Evolutionary conservation across 2,888 invertebrate genomes (phyloP).

Genomic region (Drosophila borealis): DNA sequence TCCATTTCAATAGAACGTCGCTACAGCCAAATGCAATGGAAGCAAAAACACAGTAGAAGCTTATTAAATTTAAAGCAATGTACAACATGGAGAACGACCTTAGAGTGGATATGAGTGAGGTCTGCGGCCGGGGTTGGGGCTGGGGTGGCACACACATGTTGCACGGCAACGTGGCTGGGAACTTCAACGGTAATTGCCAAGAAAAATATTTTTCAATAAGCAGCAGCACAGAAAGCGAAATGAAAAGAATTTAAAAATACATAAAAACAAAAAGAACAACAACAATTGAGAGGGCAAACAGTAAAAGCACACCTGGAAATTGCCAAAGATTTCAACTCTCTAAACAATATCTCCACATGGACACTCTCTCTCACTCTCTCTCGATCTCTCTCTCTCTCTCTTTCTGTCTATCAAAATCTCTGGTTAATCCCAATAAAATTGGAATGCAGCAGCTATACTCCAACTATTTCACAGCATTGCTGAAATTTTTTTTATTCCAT

Average conservation of each 20-base stretch:
- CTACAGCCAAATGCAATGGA: constrained; percentile 54
- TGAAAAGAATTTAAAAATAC: constrained; percentile 59
- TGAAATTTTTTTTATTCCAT: constrained; percentile 14
- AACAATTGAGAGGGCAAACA: constrained; percentile 44
- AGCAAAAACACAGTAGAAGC: constrained; percentile 27
- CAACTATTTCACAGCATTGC: constrained; percentile 24
- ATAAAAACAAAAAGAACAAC: constrained; percentile 35
- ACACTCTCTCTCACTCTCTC: background rate
- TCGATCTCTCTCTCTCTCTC: background rate
- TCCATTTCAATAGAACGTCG: constrained; percentile 67
- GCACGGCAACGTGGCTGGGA: constrained; percentile 47
- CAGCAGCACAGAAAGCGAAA: constrained; percentile 45
- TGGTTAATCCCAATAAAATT: constrained; percentile 15
- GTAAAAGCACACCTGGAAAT: constrained; percentile 71
- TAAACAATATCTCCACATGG: background rate
- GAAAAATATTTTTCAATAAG: constrained; percentile 63
- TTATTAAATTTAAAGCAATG: constrained; percentile 63
- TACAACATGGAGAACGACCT: constrained; percentile 60
- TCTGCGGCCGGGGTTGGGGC: background rate
- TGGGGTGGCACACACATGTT: constrained; percentile 40
- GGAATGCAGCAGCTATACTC: constrained; percentile 37
- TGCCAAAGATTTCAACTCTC: constrained; percentile 18
- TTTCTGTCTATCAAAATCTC: background rate
- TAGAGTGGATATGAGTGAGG: constrained; percentile 24
- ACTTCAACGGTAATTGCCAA: constrained; percentile 67